Evolutionary conservation across 2,113 vertebrate genomes (phyloP).

Genomic region (Megalops atlanticus): DNA sequence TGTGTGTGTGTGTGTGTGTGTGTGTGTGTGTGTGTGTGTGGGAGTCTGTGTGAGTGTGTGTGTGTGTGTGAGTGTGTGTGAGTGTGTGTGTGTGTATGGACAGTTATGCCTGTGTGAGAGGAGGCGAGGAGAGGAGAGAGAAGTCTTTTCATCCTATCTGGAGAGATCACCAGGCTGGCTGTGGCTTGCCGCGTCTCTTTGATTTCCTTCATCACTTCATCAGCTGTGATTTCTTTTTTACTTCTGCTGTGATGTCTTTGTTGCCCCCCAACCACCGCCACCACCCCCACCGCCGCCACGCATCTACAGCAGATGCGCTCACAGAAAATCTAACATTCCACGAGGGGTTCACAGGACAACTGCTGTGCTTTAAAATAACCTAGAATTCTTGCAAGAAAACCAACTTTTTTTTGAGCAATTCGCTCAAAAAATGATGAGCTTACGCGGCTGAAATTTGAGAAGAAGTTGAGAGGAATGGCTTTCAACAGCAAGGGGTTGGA

Average conservation of each 20-base stretch:
- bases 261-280: background rate
- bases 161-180: background rate
- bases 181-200: background rate
- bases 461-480: background rate
- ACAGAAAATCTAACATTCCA: slow-evolving; percentile 39
- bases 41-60: background rate
- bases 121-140: background rate
- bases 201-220: background rate
- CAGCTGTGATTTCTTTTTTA: background rate
- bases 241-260: background rate
- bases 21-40: background rate
- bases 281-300: too few species aligned
- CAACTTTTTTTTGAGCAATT: background rate
- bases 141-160: background rate
- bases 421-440: background rate
- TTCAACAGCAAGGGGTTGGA: too few species aligned
- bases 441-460: background rate
- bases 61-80: background rate
- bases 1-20: background rate
- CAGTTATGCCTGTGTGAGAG: background rate
- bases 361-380: slow-evolving; percentile 51
- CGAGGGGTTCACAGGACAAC: slow-evolving; percentile 38
- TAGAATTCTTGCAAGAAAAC: too few species aligned
- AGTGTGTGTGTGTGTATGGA: background rate
- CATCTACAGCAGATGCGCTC: slow-evolving; percentile 40